Base-by-base conservation (phyloP, 2,113 vertebrate species). In the Guaruba guarouba region DNA sequence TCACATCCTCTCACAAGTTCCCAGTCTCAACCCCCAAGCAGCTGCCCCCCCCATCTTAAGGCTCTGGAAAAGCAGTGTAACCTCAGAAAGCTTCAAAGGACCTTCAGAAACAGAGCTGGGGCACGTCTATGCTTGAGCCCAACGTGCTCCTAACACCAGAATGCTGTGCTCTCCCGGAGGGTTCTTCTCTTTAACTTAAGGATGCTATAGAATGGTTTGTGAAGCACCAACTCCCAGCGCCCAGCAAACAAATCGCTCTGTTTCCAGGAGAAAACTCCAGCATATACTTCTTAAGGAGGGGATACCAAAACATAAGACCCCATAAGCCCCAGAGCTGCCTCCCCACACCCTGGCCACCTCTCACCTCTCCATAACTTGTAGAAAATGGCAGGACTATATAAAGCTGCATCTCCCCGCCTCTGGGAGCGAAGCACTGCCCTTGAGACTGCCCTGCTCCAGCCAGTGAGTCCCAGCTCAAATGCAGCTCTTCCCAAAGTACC, bases 221-320 rank as follows among this genome's bases (percentile, higher is more conserved):
- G 3, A 48, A 54, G 59, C 69, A 33, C 13, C 70, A 70, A n/a
- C 48, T 76, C 52, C 37, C 39, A 63, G 44, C 37, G 46, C 48
- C 37, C 44, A 63, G 44, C 41, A 55, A 46, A 41, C 24, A 35
- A 80, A 59, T 11, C 3, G 2, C 69, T 55, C 23, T 37, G 3
- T 1, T 35, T 24, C 92, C 39, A 19, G 64, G 29, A 93, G 17
- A 11, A 43, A 91, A 80, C 19, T 5, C 39, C 51, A 55, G 22
- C 10, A 0, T 1, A 0, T 1, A 6, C 17, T 64, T 49, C n/a
- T 63, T 25, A 33, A 17, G 33, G 33, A 63, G 28, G 2, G 0
- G 12, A 24, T 8, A 13, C 11, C 41, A 33, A 57, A 48, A 67
- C 43, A 4, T 0, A 41, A 25, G 11, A 52, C 2, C 25, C 17